A percentile compares a stretch with the other conserved stretches of the same genome.
These are phyloP conservation scores for Tangara arthus DNA, from an alignment of 2,797 vertebrate genomes.

Conservation along the genomic window DNA sequence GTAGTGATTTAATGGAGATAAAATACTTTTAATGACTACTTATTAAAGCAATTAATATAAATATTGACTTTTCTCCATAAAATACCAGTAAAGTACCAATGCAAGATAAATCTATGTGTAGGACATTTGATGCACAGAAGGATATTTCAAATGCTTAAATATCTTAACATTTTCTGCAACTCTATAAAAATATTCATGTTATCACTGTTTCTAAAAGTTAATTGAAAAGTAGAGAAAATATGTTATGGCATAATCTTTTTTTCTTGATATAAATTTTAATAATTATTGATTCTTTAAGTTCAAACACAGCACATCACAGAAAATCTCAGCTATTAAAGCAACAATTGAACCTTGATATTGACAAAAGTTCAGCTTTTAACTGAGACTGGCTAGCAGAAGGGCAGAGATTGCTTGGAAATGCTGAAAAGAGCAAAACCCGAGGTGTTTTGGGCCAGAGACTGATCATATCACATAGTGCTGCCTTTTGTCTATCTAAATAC, in stretches of 20 bases:
- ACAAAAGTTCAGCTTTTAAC: not conserved
- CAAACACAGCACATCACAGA: not conserved
- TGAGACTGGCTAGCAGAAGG: not conserved
- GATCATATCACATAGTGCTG: not conserved
- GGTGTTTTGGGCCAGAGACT: not conserved
- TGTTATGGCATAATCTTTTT: not conserved
- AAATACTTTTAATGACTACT: not conserved
- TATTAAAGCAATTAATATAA: not conserved
- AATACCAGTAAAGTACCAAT: not conserved
- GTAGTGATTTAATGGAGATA: not conserved
- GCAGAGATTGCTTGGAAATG: not conserved
- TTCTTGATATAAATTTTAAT: not conserved
- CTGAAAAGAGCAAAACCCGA: rapidly evolving
- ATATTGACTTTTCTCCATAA: not conserved
- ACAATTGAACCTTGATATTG: not conserved
- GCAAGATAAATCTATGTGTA: not conserved
- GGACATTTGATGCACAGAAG: not conserved
- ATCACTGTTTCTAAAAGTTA: not conserved
- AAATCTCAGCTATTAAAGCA: not conserved
- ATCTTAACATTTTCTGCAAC: not conserved
- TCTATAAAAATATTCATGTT: not conserved
- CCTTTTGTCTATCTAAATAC: not conserved
- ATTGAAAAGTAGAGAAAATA: not conserved
- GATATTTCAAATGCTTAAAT: not conserved
- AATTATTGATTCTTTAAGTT: not conserved